Percentiles rank a stretch among this genome's conserved stretches.
Conservation (phyloP, 2,888 invertebrate species). For the Erebia palarica region DNA sequence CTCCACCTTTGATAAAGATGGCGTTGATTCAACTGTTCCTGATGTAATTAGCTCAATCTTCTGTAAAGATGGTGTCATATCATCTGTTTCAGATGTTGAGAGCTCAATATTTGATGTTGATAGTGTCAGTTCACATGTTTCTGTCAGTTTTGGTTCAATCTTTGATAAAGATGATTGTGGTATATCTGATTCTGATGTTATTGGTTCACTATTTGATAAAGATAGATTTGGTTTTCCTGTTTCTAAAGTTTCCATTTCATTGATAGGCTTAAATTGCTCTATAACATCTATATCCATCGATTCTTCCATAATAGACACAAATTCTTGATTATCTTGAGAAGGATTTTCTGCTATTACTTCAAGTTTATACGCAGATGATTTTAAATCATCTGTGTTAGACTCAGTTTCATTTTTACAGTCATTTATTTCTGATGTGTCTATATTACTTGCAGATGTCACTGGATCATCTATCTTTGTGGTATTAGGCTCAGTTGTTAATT, state of each 20-base stretch:
- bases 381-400: neutral
- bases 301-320: neutral
- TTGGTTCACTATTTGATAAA: neutral
- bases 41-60: neutral
- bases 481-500: neutral
- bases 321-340: neutral
- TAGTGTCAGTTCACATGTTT: constrained; percentile 6
- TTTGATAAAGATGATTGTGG: neutral
- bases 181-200: neutral
- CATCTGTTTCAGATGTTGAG: neutral
- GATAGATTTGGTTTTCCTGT: neutral
- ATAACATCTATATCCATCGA: neutral
- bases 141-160: neutral
- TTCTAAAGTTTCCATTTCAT: neutral
- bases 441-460: neutral
- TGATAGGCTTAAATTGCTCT: neutral
- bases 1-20: neutral
- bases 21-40: neutral
- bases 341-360: neutral
- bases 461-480: neutral
- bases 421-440: neutral
- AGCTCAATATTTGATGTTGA: too few relatives aligned
- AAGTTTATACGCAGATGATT: neutral
- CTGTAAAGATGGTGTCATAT: neutral
- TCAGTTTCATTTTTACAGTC: neutral